Base-by-base conservation (phyloP, 1,140 invertebrate species). In the Danaus melanippus region DNA sequence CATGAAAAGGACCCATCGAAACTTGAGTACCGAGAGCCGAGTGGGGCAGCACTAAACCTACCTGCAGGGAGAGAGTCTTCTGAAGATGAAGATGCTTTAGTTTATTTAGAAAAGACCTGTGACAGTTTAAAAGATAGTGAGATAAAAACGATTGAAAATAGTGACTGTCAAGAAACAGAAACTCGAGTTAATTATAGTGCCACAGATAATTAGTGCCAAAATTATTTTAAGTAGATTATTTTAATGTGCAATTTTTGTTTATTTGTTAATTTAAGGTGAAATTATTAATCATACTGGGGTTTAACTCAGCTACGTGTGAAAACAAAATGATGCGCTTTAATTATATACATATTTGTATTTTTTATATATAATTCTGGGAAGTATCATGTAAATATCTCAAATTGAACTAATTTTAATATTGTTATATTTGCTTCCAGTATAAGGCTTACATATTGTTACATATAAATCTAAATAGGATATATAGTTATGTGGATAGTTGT, bases 1-100 rank as follows among this genome's bases (percentile, higher is more conserved):
- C 94, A 94, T 73, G 92, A 94, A 52, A 95, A 95, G 69, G 93
- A 95, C 85, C 93, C 94, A 0, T 89, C 87, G 12, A 94, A 93
- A 81, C 77, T 93, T 59, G 90, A 90, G 54, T 90, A 91, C 50
- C 89, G 90, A 75, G 89, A 91, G 60, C 77, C 84, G 3, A 78
- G 62, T 41, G 67, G 67, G 42, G 55, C 67, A 32, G 60, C 65
- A 6, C 46, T 64, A 6, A 50, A 66, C 10, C 60, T 71, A 48
- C 62, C 72, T 54, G 60, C 71, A 10, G 70, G 75, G 52, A 70
- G 73, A 46, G 85, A 86, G 15, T 83, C 75, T 32, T 86, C 84
- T 8, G 86, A 87, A 45, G 84, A 87, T 21, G 87, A 88, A 59
- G 87, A 87, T 43, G 58, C 56, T n/a, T 56, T 62, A 32, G 55